Percentiles rank a stretch among this genome's conserved stretches.
Evolutionary conservation across 1,140 invertebrate genomes (phyloP).

Genomic region (Anastatus disparis): DNA sequence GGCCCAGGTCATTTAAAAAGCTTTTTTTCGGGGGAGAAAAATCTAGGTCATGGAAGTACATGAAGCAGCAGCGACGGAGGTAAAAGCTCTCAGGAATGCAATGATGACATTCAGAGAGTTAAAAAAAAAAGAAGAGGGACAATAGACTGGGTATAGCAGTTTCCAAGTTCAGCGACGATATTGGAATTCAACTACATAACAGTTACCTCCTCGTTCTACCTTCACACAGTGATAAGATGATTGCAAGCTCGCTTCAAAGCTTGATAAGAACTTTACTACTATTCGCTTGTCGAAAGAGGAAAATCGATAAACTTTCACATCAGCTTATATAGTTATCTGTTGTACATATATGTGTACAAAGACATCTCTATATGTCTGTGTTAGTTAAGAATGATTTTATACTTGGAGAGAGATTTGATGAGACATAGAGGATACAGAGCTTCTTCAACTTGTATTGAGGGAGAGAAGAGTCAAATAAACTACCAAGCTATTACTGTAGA

Average conservation of each 20-base stretch:
- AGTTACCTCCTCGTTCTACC: neutral
- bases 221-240: constrained; percentile 24
- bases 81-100: constrained; percentile 9
- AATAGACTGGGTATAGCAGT: too few relatives aligned
- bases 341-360: too few relatives aligned
- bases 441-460: too few relatives aligned
- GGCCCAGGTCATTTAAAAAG: constrained; percentile 16
- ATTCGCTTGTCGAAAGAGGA: constrained; percentile 1
- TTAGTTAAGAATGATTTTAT: too few relatives aligned
- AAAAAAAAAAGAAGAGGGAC: too few relatives aligned
- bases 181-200: constrained; percentile 12
- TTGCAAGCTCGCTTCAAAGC: too few relatives aligned
- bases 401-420: too few relatives aligned
- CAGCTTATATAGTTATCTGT: too few relatives aligned
- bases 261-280: constrained; percentile 17
- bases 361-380: too few relatives aligned
- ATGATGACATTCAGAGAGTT: constrained; percentile 9
- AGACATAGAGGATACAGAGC: too few relatives aligned
- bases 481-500: too few relatives aligned
- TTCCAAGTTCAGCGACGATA: constrained; percentile 13
- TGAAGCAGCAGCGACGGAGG: neutral
- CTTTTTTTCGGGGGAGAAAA: constrained; percentile 17
- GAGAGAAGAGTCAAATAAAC: too few relatives aligned
- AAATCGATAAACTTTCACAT: constrained; percentile 23
- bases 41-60: constrained; percentile 6